A percentile compares a stretch with the other conserved stretches of the same genome.
These are phyloP conservation scores for Tiliacea aurago DNA, from an alignment of 2,888 invertebrate genomes.

Conservation along the genomic window DNA sequence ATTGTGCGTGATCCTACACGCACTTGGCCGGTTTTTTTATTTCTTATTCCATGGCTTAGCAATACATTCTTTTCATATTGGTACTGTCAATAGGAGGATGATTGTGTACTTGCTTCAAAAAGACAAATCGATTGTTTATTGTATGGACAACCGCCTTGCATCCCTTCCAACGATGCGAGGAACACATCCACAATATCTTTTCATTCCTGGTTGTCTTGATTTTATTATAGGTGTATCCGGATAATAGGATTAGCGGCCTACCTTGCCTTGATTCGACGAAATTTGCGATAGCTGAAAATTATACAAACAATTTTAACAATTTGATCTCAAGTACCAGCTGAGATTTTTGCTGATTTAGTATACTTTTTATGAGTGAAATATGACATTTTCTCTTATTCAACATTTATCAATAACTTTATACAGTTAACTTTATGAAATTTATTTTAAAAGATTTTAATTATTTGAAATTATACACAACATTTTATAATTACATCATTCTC, in stretches of 20 bases:
- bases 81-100: constrained; percentile 16
- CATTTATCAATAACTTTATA: not conserved
- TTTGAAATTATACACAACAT: not conserved
- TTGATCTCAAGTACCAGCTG: not conserved
- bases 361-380: not conserved
- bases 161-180: constrained; percentile 26
- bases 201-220: not conserved
- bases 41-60: not conserved
- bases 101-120: constrained; percentile 15
- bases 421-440: no score
- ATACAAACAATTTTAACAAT: not conserved
- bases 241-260: constrained; percentile 6
- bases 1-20: no score
- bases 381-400: not conserved
- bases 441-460: no score
- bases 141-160: constrained; percentile 39
- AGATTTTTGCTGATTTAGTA: not conserved
- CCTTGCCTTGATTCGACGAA: constrained; percentile 10
- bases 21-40: no score
- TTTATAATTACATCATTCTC: not conserved
- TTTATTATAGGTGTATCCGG: constrained; percentile 27
- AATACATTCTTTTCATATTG: not conserved
- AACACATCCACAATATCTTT: constrained; percentile 34
- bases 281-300: not conserved
- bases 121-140: constrained; percentile 12